Base-by-base conservation (phyloP, 1,140 invertebrate species). In the Mycetomoellerius zeteki region DNA sequence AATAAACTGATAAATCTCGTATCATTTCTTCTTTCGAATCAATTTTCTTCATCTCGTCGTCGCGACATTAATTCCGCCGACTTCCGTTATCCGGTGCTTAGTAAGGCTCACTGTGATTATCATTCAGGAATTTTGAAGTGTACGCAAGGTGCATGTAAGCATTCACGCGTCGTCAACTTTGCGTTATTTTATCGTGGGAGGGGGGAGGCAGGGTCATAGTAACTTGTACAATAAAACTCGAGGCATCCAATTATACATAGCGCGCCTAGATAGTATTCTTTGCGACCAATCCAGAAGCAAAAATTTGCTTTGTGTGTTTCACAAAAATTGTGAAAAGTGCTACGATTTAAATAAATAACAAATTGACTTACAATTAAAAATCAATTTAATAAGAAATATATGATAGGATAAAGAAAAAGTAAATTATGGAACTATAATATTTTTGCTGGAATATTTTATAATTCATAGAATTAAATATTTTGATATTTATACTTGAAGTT, bases 11-110 rank as follows among this genome's bases (percentile, higher is more conserved):
- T 69, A 69, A 80, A 69, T 80, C 30, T 24, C 43, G 1, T 50
- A 4, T 81, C 33, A 73, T 47, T 56, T 0, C 33, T 27, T 27
- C 12, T n/a, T 43, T 43, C 21, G 33, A 47, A 27, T 82, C 24
- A 19, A 58, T 21, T 81, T 72, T 54, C 60, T 52, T 67, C 52
- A 81, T 81, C 21, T 33, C 50, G 37, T 73, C 67, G 67, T 82
- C 80, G 52, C 80, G 80, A 82, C 67, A 19, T 73, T 73, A 72
- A 82, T 82, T 82, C n/a, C 52, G 50, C 37, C 67, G 37, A 73
- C 52, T 82, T 82, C 67, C 67, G 80, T 73, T 81, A 69, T 16
- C 0, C 16, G 62, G 14, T 24, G 21, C 14, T 62, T 72, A 6
- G 52, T 30, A 24, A 58, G 33, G 6, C 52, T n/a, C 24, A 56